These are phyloP conservation scores for Diplosoma virens DNA, from an alignment of 23 tunicate species.

Conservation along the genomic window DNA sequence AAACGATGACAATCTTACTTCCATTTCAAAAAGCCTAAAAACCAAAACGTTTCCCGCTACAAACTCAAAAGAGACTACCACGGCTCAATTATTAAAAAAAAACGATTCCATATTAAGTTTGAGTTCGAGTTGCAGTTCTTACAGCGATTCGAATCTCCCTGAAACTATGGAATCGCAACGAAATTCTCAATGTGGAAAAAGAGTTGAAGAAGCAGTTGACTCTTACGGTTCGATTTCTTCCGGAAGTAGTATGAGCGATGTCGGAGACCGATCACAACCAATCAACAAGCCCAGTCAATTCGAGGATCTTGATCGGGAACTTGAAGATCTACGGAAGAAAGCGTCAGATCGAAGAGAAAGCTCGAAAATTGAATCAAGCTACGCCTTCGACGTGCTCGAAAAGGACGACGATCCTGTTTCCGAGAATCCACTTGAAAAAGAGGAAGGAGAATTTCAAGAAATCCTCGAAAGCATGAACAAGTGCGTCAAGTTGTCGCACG, in stretches of 20 bases:
- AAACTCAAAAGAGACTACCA: no score
- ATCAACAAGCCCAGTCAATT: background rate
- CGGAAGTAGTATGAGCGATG: slow-evolving; percentile 1
- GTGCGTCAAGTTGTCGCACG: slow-evolving; percentile 10
- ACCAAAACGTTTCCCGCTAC: no score
- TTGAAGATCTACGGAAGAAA: background rate
- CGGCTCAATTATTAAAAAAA: no score
- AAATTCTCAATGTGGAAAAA: no score
- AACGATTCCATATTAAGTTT: background rate
- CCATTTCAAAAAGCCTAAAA: no score
- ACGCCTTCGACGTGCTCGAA: no score
- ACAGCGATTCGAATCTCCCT: slow-evolving; percentile 64
- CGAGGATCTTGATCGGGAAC: background rate
- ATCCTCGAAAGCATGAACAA: slow-evolving; percentile 48
- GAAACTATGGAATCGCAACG: background rate
- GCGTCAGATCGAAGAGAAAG: no score
- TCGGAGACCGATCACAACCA: background rate
- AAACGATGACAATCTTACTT: no score
- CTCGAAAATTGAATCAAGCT: no score
- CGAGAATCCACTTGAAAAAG: slow-evolving; percentile 35
- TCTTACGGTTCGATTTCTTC: no score
- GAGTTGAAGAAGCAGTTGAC: no score
- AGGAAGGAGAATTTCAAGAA: slow-evolving; percentile 61
- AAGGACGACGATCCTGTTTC: no score
- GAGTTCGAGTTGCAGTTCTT: slow-evolving; percentile 21